Evolutionary conservation across 2,113 vertebrate genomes (phyloP).

Genomic region (Naja naja): DNA sequence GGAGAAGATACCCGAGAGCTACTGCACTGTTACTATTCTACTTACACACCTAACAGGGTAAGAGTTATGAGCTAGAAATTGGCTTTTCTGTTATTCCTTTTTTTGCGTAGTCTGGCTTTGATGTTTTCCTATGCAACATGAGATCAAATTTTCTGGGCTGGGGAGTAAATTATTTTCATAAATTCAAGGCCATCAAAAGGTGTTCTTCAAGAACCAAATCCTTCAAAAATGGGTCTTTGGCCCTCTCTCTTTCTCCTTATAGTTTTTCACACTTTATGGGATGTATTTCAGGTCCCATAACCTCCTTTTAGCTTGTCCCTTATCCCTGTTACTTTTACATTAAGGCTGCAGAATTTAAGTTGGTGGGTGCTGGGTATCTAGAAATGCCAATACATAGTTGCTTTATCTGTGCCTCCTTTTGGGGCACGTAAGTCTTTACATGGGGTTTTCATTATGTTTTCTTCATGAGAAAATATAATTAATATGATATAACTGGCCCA

Average conservation of each 20-base stretch:
- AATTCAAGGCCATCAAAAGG: neutral
- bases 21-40: slow-evolving; percentile 73
- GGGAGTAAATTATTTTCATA: neutral
- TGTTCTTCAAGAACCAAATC: neutral
- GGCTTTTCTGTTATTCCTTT: neutral
- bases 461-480: slow-evolving; percentile 21
- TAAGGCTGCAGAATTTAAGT: neutral
- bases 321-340: neutral
- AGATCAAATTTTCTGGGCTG: neutral
- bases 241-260: neutral
- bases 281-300: neutral
- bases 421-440: slow-evolving; percentile 16
- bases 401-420: neutral
- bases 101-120: neutral
- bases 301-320: neutral
- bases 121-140: neutral
- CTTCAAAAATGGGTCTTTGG: neutral
- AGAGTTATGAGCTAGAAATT: neutral
- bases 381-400: neutral
- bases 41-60: slow-evolving; percentile 88
- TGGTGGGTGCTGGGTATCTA: neutral
- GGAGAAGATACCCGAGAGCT: slow-evolving; percentile 81
- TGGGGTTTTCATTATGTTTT: neutral
- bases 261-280: slow-evolving; percentile 19
- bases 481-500: neutral